A percentile compares a stretch with the other conserved stretches of the same genome.
These are phyloP conservation scores for Cranoglanis bouderius DNA, from an alignment of 2,113 vertebrate species.

Conservation along the genomic window DNA sequence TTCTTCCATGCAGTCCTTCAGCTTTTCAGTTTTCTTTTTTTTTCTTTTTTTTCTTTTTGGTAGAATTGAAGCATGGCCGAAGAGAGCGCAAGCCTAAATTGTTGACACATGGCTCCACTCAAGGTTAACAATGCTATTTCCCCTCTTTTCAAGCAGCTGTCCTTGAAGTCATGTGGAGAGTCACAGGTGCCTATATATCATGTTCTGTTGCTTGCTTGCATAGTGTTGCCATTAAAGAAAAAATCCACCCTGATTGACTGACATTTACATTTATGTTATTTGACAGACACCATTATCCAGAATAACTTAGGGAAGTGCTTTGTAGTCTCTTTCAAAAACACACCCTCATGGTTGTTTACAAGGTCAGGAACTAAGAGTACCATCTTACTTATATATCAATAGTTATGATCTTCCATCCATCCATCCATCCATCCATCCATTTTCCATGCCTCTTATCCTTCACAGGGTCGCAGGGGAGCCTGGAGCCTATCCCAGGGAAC, in stretches of 20 bases:
- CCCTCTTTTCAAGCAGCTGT: constrained; percentile 46
- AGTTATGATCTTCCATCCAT: background rate
- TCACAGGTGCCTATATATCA: constrained; percentile 35
- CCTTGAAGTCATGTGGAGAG: constrained; percentile 14
- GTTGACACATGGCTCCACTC: constrained; percentile 22
- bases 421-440: too few relatives aligned
- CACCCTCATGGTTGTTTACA: background rate
- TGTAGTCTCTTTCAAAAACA: background rate
- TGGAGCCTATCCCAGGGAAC: too few relatives aligned
- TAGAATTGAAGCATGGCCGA: constrained; percentile 1
- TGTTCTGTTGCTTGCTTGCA: background rate
- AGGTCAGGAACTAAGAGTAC: background rate
- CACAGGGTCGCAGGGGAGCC: too few relatives aligned
- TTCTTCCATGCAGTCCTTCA: background rate
- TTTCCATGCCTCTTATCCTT: too few relatives aligned
- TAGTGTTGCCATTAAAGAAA: background rate
- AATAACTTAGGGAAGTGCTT: background rate
- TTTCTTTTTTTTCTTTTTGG: background rate
- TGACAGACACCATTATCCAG: background rate
- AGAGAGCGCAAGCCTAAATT: background rate
- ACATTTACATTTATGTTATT: background rate
- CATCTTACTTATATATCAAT: background rate
- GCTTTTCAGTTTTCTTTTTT: background rate
- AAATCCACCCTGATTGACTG: background rate
- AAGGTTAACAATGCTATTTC: constrained; percentile 40